Evolutionary conservation across 2,888 invertebrate species (phyloP), one percentile per base, ranked within the genome.

Genomic region (Andrena bucephala): DNA sequence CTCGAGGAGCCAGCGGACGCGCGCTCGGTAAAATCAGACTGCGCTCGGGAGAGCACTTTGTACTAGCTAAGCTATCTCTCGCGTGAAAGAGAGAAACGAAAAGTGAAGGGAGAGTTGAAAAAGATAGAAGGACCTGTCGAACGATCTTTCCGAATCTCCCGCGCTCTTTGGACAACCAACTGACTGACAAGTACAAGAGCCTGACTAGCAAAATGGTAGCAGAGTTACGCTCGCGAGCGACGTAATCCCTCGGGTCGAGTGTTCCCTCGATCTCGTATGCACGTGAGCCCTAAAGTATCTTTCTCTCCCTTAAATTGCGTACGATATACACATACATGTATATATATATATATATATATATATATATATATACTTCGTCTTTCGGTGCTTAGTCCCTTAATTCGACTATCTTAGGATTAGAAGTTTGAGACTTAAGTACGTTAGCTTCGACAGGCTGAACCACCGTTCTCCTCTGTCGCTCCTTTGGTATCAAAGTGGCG

Each of bases 41-140:
- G 77, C 73, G 27, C 70, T 74, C 74, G 52, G 66, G 74, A 75
- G 75, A 71, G 75, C 80, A 65, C 62, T 80, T 80, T 85, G 81
- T 77, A 83, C 86, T 83, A 85, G 65, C 84, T 78, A 78, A 68
- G 24, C 57, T 57, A 83, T 48, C 57, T 36, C 24, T 50, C 63
- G 67, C 54, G 77, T 59, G 59, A 77, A 72, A 57, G 54, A 69
- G 68, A 72, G 60, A 60, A 42, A 66, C 31, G 48, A 59, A 10
- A n/a, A 42, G 31, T 31, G 10, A 13, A 16, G 73, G 36, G 29
- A 70, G 68, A 71, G 52, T n/a, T 24, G 29, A 54, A 62, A 29
- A n/a, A 63, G 24, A 57, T 20, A 16, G 42, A 71, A 54, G 48
- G 24, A 20, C n/a, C 69, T 52, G 31, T 29, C 31, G 0, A 69